Conservation (phyloP, 1,140 invertebrate species). For the Delia radicum region DNA sequence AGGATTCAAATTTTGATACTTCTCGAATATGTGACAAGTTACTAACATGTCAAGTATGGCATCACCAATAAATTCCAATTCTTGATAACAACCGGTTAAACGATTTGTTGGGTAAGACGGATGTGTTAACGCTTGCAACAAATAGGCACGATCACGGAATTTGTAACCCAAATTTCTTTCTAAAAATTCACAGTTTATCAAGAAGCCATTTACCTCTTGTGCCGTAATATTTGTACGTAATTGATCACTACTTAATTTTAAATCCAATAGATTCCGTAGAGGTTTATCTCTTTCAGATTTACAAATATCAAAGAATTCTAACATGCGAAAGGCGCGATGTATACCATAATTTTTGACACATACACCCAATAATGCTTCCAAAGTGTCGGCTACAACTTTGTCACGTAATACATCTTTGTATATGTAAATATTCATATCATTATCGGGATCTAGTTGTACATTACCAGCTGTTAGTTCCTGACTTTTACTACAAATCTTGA, state of each 20-base stretch:
- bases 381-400: slow-evolving; percentile 70
- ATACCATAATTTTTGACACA: slow-evolving; percentile 66
- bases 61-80: slow-evolving; percentile 94
- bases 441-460: neutral
- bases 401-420: slow-evolving; percentile 33
- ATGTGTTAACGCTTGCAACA: slow-evolving; percentile 88
- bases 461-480: neutral
- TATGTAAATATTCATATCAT: slow-evolving; percentile 19
- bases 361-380: slow-evolving; percentile 83
- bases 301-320: slow-evolving; percentile 74
- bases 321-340: slow-evolving; percentile 61
- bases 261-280: slow-evolving; percentile 47
- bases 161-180: slow-evolving; percentile 68
- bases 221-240: slow-evolving; percentile 47
- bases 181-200: slow-evolving; percentile 58
- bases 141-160: slow-evolving; percentile 65
- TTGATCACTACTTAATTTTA: slow-evolving; percentile 41
- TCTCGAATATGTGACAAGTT: slow-evolving; percentile 83
- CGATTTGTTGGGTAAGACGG: slow-evolving; percentile 84
- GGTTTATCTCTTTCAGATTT: slow-evolving; percentile 56
- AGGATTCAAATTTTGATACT: slow-evolving; percentile 66
- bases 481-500: neutral
- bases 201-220: slow-evolving; percentile 55
- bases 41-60: slow-evolving; percentile 93
- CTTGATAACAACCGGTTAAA: slow-evolving; percentile 88